Conservation (phyloP, 2,888 invertebrate species). For the Anoplius nigerrimus region DNA sequence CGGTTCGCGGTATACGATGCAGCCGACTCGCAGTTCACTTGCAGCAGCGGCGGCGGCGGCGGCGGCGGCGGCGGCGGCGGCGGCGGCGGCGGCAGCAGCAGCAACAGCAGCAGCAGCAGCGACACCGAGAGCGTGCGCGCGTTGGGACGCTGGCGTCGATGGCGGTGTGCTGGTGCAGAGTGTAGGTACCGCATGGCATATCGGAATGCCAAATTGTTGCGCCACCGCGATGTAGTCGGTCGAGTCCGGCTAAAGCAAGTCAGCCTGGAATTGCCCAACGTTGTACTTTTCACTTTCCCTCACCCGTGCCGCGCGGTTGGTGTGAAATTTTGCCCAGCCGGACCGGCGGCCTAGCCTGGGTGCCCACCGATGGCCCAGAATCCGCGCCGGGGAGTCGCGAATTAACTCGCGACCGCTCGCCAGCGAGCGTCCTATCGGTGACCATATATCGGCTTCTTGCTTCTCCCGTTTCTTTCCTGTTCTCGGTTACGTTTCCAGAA, state of each 20-base stretch:
- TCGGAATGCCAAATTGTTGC: slow-evolving; percentile 73
- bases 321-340: slow-evolving; percentile 54
- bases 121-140: slow-evolving; percentile 9
- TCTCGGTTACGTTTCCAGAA: not conserved
- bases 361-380: slow-evolving; percentile 52
- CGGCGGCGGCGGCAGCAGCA: not conserved
- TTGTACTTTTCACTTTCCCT: slow-evolving; percentile 70
- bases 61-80: not conserved
- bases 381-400: slow-evolving; percentile 33
- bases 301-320: slow-evolving; percentile 26
- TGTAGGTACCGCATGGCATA: slow-evolving; percentile 37
- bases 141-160: slow-evolving; percentile 1
- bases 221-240: slow-evolving; percentile 61
- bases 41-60: slow-evolving; percentile 7
- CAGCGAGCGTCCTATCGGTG: slow-evolving; percentile 30
- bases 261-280: slow-evolving; percentile 64
- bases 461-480: slow-evolving; percentile 9
- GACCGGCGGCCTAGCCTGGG: slow-evolving; percentile 7
- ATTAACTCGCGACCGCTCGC: slow-evolving; percentile 30
- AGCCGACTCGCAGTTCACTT: slow-evolving; percentile 11
- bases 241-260: slow-evolving; percentile 59
- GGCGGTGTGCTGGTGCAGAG: slow-evolving; percentile 14
- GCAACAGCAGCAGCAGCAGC: not conserved
- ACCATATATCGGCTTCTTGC: slow-evolving; percentile 14
- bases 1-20: slow-evolving; percentile 11